Evolutionary conservation across 2,888 invertebrate genomes (phyloP), one percentile per base, ranked within the genome.

Genomic region (Sinelater perroti): DNA sequence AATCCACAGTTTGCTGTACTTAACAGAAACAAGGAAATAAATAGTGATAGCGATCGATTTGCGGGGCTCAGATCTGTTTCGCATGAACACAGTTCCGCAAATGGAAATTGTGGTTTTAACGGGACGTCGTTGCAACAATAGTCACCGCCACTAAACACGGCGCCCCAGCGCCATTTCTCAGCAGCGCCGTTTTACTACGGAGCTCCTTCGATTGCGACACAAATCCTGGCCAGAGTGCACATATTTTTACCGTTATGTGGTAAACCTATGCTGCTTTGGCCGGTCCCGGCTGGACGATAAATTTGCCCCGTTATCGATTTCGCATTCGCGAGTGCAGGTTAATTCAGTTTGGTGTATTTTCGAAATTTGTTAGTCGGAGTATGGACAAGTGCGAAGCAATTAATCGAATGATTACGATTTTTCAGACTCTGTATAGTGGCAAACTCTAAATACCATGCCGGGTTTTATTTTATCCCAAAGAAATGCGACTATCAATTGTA

Each of bases 211-310:
- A 56, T 56, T 51, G 44, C 31, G 45, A 51, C 51, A 56, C 56
- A 56, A 54, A 56, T 56, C 50, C 50, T 38, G 42, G 8, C 18
- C 45, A 50, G 36, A 51, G 50, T 51, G 51, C 56, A 56, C 50
- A 56, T 56, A 56, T 56, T 56, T 56, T 56, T 56, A 44, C 49
- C 35, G 42, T 56, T 56, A 56, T 56, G 56, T 56, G 45, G 50
- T 51, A 20, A 56, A 51, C 50, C 45, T 56, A 21, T 46, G 45
- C 51, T 44, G 26, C 31, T 51, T 28, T 40, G 36, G 40, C 47
- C 24, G 42, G 42, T 21, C 47, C 45, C 47, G 8, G 47, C 30
- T 40, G 40, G 26, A 13, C 38, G 20, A 55, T 49, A 49, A 55
- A 55, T 49, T 55, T 40, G 24, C 30, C 11, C 31, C 31, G 8